Base-by-base conservation (phyloP, 2,797 vertebrate genomes). In the Gymnodraco acuticeps region DNA sequence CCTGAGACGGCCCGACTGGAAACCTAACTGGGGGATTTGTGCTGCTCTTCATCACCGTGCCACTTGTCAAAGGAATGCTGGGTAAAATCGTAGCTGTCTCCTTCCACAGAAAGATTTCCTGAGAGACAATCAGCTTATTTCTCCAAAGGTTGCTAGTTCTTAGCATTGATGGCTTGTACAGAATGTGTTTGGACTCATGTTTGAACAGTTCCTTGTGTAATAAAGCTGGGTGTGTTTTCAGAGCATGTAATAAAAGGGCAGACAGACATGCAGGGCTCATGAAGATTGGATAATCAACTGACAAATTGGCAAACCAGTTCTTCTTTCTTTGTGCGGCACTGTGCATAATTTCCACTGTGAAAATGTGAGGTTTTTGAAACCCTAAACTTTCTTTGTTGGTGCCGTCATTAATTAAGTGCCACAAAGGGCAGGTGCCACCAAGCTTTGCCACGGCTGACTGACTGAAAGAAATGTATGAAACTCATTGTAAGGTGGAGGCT, bases 401-500 rank as follows among this genome's bases (percentile, higher is more conserved):
- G 27, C 42, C 46, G 62, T 83, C 73, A 86, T 88, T 90, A 85
- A 89, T 91, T 83, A 86, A 64, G 56, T 47, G 45, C 70, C 67
- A 84, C 77, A 77, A 76, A 84, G 70, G 69, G 83, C 82, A 90
- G 88, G 86, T 88, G 84, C 80, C 86, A 68, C 70, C 46, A 43
- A 74, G 77, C 82, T 90, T 84, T 75, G 73, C 77, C 55, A 78
- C 17, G 71, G 83, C 80, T 73, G 68, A 77, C 61, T 20, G 72
- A 47, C 75, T 85, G 71, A 90, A 88, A 67, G 68, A 83, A 82
- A 82, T 89, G 73, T 83, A 88, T 89, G 82, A 88, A 90, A 85
- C 89, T 72, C 82, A 84, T 86, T 88, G 87, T 82, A 64, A 65
- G 80, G 47, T 20, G 80, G 75, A 60, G 80, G 78, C 88, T 70